These are phyloP conservation scores for Dryas iulia DNA, from an alignment of 1,140 invertebrate species.

Conservation along the genomic window DNA sequence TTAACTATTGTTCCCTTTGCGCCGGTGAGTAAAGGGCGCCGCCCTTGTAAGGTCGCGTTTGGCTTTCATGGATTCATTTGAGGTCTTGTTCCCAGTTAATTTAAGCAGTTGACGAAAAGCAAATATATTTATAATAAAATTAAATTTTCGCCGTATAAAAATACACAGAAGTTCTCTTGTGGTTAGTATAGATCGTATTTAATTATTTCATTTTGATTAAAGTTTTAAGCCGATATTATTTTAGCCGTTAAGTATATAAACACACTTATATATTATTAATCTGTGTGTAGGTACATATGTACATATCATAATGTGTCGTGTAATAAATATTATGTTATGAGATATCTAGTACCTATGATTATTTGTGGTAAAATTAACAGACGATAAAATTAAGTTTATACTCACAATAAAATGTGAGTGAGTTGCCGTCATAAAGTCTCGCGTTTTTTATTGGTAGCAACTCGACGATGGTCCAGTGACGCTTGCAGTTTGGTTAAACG, in stretches of 20 bases:
- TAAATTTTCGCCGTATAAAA: not conserved
- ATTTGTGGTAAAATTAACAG: slow-evolving; percentile 80
- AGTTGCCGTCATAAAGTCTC: slow-evolving; percentile 80
- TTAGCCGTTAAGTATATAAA: not conserved
- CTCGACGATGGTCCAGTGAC: slow-evolving; percentile 71
- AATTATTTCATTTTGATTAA: not conserved
- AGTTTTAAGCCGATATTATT: not conserved
- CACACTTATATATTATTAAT: no score
- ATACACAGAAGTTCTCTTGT: no score
- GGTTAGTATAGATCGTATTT: no score
- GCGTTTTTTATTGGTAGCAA: slow-evolving; percentile 79
- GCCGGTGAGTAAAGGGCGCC: slow-evolving; percentile 36
- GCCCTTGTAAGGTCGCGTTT: slow-evolving; percentile 29
- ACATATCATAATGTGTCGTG: not conserved
- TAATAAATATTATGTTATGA: slow-evolving; percentile 21
- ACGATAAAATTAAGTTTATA: slow-evolving; percentile 81
- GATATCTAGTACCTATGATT: slow-evolving; percentile 65
- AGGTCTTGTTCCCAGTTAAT: slow-evolving; percentile 31
- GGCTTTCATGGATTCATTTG: slow-evolving; percentile 25
- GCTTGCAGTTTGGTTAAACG: slow-evolving; percentile 80
- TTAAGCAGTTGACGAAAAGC: not conserved
- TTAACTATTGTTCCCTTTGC: slow-evolving; percentile 61
- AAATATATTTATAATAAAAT: not conserved
- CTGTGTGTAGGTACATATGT: not conserved
- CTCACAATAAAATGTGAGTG: slow-evolving; percentile 79